Percentiles rank a stretch among this genome's conserved stretches.
Evolutionary conservation across 2,113 vertebrate genomes (phyloP).

Genomic region (human): DNA sequence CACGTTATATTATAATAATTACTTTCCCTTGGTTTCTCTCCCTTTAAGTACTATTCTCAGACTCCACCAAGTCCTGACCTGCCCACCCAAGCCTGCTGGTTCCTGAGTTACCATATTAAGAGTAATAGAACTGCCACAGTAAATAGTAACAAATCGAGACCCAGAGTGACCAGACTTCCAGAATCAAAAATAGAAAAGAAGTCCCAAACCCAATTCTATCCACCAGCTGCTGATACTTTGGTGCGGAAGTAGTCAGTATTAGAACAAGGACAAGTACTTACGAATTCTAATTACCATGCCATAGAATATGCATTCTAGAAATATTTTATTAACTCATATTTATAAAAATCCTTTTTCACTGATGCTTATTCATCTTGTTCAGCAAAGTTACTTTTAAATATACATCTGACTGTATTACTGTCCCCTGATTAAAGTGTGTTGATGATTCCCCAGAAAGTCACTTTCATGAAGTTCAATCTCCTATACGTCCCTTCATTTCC

Average conservation of each 20-base stretch:
- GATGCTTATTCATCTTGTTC: neutral
- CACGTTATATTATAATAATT: conserved; percentile 47
- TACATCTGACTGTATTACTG: neutral
- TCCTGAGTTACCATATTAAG: neutral
- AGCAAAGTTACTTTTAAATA: neutral
- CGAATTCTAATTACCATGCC: neutral
- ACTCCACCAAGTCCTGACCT: neutral
- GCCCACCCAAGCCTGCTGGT: neutral
- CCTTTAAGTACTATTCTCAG: neutral
- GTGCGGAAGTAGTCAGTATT: neutral
- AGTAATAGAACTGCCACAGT: neutral
- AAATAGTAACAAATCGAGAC: neutral
- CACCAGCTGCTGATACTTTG: neutral
- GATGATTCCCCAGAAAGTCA: neutral
- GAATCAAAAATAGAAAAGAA: neutral
- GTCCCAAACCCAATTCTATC: neutral
- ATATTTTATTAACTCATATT: neutral
- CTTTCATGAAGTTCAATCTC: neutral
- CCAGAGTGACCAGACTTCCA: neutral
- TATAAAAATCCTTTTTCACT: neutral
- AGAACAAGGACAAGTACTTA: neutral
- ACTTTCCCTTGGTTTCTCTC: neutral
- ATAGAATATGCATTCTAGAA: neutral
- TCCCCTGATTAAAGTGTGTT: neutral
- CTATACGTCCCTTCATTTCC: neutral